phyloP scores from a whole-genome alignment of 2,888 invertebrate species.

The Cantharis flavilabris region DNA sequence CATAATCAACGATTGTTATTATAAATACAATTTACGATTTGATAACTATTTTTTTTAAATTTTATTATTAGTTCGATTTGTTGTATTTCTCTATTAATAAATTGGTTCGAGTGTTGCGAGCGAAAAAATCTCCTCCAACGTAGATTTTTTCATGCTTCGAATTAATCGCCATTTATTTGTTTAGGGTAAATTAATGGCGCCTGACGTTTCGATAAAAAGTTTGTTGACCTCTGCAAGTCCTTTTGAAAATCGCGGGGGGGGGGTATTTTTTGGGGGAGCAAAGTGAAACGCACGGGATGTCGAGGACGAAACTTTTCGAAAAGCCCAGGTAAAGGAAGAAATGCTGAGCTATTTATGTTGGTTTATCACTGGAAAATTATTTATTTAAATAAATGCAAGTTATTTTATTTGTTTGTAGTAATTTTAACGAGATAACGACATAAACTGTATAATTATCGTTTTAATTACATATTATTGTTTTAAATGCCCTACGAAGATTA shows the following conservation, averaged over 20 bases:
- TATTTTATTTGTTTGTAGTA: neutral
- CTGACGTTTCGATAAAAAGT: neutral
- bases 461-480: neutral
- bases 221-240: neutral
- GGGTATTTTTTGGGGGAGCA: neutral
- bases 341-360: neutral
- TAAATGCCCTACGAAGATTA: neutral
- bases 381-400: neutral
- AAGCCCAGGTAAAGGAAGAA: neutral
- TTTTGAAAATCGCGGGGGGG: neutral
- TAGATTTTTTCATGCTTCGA: neutral
- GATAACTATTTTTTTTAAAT: neutral
- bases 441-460: neutral
- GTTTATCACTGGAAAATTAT: neutral
- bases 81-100: neutral
- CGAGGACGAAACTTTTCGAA: too few species aligned
- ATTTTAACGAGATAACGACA: neutral
- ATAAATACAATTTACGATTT: neutral
- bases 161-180: neutral
- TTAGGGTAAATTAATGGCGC: neutral
- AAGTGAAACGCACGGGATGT: too few species aligned
- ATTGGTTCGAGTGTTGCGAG: neutral
- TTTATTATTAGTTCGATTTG: neutral
- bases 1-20: constrained; percentile 19
- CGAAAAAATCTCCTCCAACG: neutral